A percentile compares a stretch with the other conserved stretches of the same genome.
These are phyloP conservation scores for Mustela nigripes DNA, from an alignment of 2,113 vertebrate genomes.

Conservation along the genomic window DNA sequence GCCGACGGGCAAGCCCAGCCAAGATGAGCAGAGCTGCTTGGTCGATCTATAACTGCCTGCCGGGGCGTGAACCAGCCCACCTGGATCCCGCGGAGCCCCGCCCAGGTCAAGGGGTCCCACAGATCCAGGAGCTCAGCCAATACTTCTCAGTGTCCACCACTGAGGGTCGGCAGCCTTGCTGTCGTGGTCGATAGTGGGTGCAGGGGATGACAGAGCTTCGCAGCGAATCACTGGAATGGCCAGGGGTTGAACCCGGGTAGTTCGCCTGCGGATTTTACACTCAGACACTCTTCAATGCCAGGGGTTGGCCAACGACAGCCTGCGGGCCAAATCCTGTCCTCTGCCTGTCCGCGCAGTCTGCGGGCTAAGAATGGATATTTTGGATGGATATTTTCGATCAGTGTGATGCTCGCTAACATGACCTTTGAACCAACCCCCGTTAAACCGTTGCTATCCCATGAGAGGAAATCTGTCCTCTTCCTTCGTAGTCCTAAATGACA, in stretches of 20 bases:
- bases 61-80: neutral
- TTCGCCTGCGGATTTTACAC: neutral
- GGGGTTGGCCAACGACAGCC: neutral
- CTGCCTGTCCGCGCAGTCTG: neutral
- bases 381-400: neutral
- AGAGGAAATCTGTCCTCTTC: neutral
- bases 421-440: neutral
- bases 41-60: neutral
- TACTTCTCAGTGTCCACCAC: neutral
- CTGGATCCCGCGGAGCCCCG: neutral
- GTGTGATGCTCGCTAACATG: neutral
- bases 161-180: fast-evolving
- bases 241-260: neutral
- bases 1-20: neutral
- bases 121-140: neutral
- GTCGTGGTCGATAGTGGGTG: neutral
- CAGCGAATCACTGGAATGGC: too few species aligned
- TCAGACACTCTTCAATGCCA: neutral
- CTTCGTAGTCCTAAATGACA: neutral
- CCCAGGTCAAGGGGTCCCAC: neutral
- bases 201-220: neutral
- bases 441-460: neutral
- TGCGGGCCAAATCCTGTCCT: neutral
- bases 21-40: neutral
- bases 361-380: neutral